Base-by-base conservation (phyloP, 1,140 invertebrate species). In the Parapsyche elsis region DNA sequence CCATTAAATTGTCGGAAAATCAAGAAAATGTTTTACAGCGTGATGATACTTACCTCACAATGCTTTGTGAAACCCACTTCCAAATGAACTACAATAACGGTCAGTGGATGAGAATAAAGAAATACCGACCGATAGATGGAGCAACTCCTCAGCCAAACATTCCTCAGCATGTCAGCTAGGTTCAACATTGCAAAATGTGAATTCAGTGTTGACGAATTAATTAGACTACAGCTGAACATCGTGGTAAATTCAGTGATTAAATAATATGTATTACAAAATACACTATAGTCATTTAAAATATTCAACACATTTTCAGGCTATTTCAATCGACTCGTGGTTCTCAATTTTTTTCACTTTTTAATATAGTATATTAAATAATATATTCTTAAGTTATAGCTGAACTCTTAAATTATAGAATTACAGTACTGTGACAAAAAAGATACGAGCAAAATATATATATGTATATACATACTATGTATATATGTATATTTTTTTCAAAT, bases 41-140 rank as follows among this genome's bases (percentile, higher is more conserved):
- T 0, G 94, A 95, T 86, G 93, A 94, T 78, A 92, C 92, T 0
- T 92, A 92, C 71, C 88, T 94, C 0, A 92, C 92, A 0, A 94
- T 95, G 91, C 89, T 96, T 59, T 95, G 95, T 0, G 96, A 98
- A 86, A 97, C 95, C 12, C 96, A 97, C 88, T 98, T 98, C 91
- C 96, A 98, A 88, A 98, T 98, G 96, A 98, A 98, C 88, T 98
- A 98, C 88, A 95, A 94, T 81, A 97, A 95, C 77, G 96, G 96
- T 0, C 96, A 97, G 86, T 98, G 96, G 96, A 97, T 97, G 84
- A 88, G 95, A 46, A 94, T 98, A 73, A 95, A 96, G 85, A 98
- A 97, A 84, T 94, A 93, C 85, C 87, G 93, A 24, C 89, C 91
- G 74, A 90, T 93, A 57, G 92, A 92, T 30, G 92, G 80, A 1